Percentiles rank a stretch among this genome's conserved stretches.
phyloP scores from a whole-genome alignment of 2,113 vertebrate genomes.

The Canis aureus region DNA sequence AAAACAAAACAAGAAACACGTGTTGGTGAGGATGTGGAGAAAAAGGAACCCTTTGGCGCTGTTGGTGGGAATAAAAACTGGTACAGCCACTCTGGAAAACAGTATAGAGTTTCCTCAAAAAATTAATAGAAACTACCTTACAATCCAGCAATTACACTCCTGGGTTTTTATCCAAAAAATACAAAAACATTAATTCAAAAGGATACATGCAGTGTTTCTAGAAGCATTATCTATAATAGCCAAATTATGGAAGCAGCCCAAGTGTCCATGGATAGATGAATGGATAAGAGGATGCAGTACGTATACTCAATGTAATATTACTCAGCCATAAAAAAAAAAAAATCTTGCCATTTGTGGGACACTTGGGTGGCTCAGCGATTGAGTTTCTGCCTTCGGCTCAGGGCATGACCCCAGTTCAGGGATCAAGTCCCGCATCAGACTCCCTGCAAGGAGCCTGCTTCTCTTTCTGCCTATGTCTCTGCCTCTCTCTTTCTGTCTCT shows the following conservation, averaged over 20 bases:
- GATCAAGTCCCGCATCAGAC: no score
- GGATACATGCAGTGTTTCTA: not conserved
- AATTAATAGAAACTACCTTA: not conserved
- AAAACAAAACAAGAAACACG: not conserved
- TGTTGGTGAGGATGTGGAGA: not conserved
- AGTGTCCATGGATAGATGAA: not conserved
- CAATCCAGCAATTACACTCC: not conserved
- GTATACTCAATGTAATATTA: not conserved
- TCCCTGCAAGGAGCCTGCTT: no score
- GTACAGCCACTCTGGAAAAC: not conserved
- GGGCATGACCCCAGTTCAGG: no score
- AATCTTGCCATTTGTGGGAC: not conserved
- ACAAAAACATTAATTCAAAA: not conserved
- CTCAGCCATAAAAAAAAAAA: not conserved
- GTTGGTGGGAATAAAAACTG: not conserved
- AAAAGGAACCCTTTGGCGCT: not conserved
- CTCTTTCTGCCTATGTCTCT: no score
- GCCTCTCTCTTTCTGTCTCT: no score
- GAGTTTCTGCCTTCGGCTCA: no score
- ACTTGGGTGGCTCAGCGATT: no score
- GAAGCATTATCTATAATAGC: not conserved
- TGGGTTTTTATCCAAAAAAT: not conserved
- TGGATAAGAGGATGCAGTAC: not conserved
- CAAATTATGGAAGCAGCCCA: not conserved
- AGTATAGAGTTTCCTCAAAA: not conserved